Base-by-base conservation (phyloP, 1,140 invertebrate genomes). In the Hormaphis cornu region DNA sequence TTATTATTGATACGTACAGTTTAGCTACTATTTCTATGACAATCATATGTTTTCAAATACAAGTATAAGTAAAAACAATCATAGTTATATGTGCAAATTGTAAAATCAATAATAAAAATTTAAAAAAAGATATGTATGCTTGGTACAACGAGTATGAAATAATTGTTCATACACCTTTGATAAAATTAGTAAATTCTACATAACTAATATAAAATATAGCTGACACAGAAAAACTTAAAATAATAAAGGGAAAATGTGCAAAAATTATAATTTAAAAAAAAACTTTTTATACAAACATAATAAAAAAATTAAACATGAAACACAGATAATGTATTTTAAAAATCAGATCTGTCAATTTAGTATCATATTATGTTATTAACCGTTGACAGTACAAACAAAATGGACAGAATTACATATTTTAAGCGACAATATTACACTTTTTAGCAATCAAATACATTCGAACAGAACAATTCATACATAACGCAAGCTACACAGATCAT, bases 121-220 rank as follows among this genome's bases (percentile, higher is more conserved):
- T n/a, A n/a, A n/a, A 8, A 18, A 54, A 54, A 22, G 52, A 54
- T 54, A 54, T 54, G 52, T 54, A 54, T 10, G 14, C 52, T 54
- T 54, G 52, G 52, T 54, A 54, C 9, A 33, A 33, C 4, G n/a
- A n/a, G n/a, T n/a, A n/a, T n/a, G 30, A 33, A 20, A 54, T 18
- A 18, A 54, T 7, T 20, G n/a, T 22, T 35, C 52, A 33, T 33
- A 54, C 18, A 12, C 20, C 28, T 33, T 12, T 10, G 35, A 54
- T 14, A 20, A 44, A 44, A 44, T 20, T 0, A 20, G 18, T 20
- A 2, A 44, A 44, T 54, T 20, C 33, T 35, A 54, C 18, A 54
- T 54, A 54, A n/a, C n/a, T 9, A 35, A 54, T 54, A 22, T 10
- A 35, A 20, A 54, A 33, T 9, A 20, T 33, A 18, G n/a, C n/a